Base-by-base conservation (phyloP, 2,888 invertebrate species). In the Melanchra persicariae region DNA sequence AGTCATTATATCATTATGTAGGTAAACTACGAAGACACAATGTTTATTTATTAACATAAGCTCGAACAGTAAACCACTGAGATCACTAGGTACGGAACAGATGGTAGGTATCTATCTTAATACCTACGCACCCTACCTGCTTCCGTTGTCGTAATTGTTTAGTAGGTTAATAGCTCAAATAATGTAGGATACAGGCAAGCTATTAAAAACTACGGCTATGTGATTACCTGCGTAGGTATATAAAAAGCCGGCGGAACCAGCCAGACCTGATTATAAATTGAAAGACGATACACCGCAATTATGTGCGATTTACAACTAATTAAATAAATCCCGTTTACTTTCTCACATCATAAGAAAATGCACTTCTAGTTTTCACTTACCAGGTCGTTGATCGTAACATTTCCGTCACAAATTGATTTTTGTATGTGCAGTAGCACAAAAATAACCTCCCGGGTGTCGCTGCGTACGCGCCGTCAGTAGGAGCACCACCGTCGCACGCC, bases 321-420 rank as follows among this genome's bases (percentile, higher is more conserved):
- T 51, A 62, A 68, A 69, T 71, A 69, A 68, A 60, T 69, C 67
- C 61, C 45, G 51, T 57, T 43, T 54, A 63, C 40, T 71, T 65
- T 71, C 80, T 59, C 45, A 55, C 51, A 60, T 24, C 34, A 55
- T 34, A 74, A 83, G 85, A 79, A 83, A 77, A 84, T 88, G 85
- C 87, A 89, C 74, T 82, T 78, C 74, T 80, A 88, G 83, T 87
- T 88, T 90, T 89, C 87, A 88, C 88, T 89, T 90, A 91, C 90
- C 92, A 91, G 95, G 96, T 95, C 95, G 94, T 93, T 95, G 95
- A 95, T 95, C 96, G 96, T 96, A 91, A 93, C 94, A 94, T 94
- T 95, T 95, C 93, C 93, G 92, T 93, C 93, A 93, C 93, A 92
- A 93, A 93, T 91, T 92, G 90, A 93, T 92, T 94, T 94, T 95